A percentile compares a stretch with the other conserved stretches of the same genome.
These are phyloP conservation scores for Anthoscopus minutus DNA, from an alignment of 2,113 vertebrate genomes.

Conservation along the genomic window DNA sequence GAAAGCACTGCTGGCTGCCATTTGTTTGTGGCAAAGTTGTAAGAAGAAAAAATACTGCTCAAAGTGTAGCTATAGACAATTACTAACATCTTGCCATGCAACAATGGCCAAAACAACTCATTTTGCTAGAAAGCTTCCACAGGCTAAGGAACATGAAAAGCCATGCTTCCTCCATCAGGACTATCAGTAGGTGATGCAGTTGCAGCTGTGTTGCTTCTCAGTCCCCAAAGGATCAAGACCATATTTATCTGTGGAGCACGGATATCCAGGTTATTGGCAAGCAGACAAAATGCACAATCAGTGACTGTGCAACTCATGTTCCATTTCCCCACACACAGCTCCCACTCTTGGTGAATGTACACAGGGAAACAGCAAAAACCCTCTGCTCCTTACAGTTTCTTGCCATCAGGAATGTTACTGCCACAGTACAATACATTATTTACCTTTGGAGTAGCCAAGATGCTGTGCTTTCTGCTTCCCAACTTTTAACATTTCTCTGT, in stretches of 20 bases:
- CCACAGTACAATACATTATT: background rate
- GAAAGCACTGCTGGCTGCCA: background rate
- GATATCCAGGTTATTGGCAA: background rate
- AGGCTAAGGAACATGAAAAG: background rate
- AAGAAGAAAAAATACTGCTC: background rate
- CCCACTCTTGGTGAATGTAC: background rate
- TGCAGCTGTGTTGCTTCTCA: background rate
- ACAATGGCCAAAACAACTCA: background rate
- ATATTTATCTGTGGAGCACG: background rate
- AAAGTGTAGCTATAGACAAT: background rate
- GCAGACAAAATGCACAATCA: background rate
- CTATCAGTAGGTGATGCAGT: background rate
- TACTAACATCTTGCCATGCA: background rate
- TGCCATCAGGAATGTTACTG: background rate
- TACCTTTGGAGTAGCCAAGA: slow-evolving; percentile 77
- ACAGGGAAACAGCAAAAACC: background rate
- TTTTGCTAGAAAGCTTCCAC: background rate
- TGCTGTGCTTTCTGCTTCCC: slow-evolving; percentile 80
- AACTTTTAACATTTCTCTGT: slow-evolving; percentile 93
- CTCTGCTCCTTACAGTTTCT: background rate
- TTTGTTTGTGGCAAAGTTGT: background rate
- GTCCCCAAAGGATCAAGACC: background rate
- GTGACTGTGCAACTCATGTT: background rate
- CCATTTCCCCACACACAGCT: background rate
- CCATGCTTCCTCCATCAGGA: background rate